These are phyloP conservation scores for Exocentrus adspersus DNA, from an alignment of 2,888 invertebrate species.

Conservation along the genomic window DNA sequence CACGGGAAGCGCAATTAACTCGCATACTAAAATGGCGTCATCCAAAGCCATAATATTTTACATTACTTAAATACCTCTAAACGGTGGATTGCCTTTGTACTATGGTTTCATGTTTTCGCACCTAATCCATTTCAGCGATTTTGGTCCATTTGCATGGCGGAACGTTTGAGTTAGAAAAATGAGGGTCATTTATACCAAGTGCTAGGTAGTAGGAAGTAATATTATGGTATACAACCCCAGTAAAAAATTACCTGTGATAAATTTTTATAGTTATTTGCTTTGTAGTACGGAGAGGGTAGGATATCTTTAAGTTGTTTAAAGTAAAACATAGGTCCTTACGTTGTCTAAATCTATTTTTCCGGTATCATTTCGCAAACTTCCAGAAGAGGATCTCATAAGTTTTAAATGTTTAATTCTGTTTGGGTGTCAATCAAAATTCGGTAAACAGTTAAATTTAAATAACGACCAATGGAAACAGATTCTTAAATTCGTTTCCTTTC, in stretches of 20 bases:
- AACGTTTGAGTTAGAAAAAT: constrained; percentile 25
- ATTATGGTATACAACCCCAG: not conserved
- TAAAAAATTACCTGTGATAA: constrained; percentile 12
- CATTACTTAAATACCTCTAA: constrained; percentile 6
- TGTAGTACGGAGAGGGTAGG: not conserved
- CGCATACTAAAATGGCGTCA: not conserved
- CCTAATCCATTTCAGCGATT: constrained; percentile 23
- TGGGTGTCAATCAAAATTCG: too few species aligned
- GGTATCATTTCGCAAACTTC: too few species aligned
- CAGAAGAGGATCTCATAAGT: too few species aligned
- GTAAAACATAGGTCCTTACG: too few species aligned
- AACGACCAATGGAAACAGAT: too few species aligned
- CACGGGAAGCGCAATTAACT: not conserved
- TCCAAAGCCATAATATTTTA: constrained; percentile 10
- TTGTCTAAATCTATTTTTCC: too few species aligned
- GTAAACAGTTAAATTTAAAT: too few species aligned
- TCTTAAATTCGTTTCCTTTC: not conserved
- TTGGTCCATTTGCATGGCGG: constrained; percentile 22
- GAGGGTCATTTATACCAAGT: constrained; percentile 7
- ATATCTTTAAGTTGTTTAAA: not conserved
- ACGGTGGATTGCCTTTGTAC: constrained; percentile 20
- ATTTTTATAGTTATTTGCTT: constrained; percentile 10
- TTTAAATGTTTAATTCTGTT: too few species aligned
- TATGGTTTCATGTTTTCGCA: constrained; percentile 20
- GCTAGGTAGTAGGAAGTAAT: constrained; percentile 8